Conservation (phyloP, 2,113 vertebrate species). For the Ceuthmochares aereus region DNA sequence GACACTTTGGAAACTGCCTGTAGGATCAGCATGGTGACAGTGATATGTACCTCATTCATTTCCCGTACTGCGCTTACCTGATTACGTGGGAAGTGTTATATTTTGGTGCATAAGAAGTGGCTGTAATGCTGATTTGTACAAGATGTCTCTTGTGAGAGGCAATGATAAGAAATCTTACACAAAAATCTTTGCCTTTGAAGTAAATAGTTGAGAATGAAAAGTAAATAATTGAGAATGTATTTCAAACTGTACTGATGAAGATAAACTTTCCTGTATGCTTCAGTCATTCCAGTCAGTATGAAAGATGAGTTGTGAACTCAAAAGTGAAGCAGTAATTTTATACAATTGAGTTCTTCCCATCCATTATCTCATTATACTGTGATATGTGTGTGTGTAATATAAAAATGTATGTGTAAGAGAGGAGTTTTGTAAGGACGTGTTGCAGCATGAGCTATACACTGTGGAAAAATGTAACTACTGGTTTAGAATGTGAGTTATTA, state of each 20-base stretch:
- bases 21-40: neutral
- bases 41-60: neutral
- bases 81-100: neutral
- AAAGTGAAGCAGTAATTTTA: neutral
- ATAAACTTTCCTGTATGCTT: neutral
- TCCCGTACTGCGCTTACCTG: neutral
- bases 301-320: neutral
- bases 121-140: neutral
- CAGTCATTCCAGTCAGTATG: neutral
- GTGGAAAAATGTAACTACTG: rapidly evolving
- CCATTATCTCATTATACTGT: neutral
- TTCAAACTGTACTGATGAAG: neutral
- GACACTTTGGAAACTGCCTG: neutral
- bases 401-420: neutral
- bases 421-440: neutral
- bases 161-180: neutral
- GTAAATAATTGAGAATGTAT: neutral
- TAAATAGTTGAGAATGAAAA: neutral
- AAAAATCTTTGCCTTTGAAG: neutral
- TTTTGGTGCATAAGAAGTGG: neutral
- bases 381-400: neutral
- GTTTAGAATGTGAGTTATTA: rapidly evolving
- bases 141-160: neutral
- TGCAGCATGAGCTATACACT: neutral
- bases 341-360: neutral